Base-by-base conservation (phyloP, 2,113 vertebrate species). In the Oenanthe oenanthe region DNA sequence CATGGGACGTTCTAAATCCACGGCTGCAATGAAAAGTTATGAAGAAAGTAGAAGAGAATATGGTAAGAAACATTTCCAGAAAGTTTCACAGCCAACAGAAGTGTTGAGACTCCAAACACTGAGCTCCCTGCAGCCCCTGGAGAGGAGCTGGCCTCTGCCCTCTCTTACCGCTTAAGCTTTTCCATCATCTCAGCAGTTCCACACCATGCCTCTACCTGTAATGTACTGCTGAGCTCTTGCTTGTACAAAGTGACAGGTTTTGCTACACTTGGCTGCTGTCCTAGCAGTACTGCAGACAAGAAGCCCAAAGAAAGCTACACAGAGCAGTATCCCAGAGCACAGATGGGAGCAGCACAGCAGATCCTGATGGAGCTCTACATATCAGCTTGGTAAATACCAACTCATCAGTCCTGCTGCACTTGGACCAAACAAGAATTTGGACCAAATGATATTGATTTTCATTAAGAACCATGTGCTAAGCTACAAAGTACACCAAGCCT, bases 1-100 rank as follows among this genome's bases (percentile, higher is more conserved):
- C 16, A 31, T 0, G 1, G 17, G 5, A 89, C 32, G 8, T 34
- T 47, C 57, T 65, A 92, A 90, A 83, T 26, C 3, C 32, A 38
- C 0, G 1, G 12, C 1, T 50, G 26, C 36, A 48, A 42, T 13
- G 34, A 56, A 53, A 92, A 57, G n/a, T 40, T 36, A 42, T 1
- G 2, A 63, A 68, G 17, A 88, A 82, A 80, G 40, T 16, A 57
- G 6, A 54, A 72, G 9, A 63, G 10, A 58, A 9, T 4, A 36
- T 1, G 6, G 7, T 9, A 50, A 50, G n/a, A 80, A 71, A 51
- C 21, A 85, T 6, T 68, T 85, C 45, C 74, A 85, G 50, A 9
- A 75, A 43, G 21, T 34, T 76, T 68, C 31, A 68, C 12, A 78
- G 77, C 28, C 70, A 65, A 53, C 8, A 56, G 25, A 45, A 85